phyloP scores from a whole-genome alignment of 2,113 vertebrate species.

The Platycercus adscitus region DNA sequence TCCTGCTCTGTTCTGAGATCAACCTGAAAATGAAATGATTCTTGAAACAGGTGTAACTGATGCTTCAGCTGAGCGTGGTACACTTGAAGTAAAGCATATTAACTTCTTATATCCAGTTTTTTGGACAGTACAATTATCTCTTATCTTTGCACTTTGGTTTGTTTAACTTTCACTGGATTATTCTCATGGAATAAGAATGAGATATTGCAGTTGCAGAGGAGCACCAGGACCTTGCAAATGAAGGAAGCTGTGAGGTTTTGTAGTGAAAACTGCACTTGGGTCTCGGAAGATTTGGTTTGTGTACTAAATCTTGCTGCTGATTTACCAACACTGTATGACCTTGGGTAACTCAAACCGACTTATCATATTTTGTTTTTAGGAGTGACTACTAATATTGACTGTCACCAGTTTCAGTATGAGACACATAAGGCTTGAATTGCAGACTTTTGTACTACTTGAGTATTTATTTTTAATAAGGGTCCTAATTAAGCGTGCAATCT shows the following conservation, averaged over 20 bases:
- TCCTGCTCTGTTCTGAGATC: not conserved
- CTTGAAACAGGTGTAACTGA: not conserved
- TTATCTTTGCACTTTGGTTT: constrained; percentile 15
- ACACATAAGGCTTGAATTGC: not conserved
- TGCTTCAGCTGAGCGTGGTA: not conserved
- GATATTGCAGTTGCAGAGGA: not conserved
- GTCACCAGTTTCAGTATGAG: not conserved
- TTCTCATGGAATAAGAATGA: constrained; percentile 36
- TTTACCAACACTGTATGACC: not conserved
- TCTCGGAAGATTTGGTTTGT: not conserved
- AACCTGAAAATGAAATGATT: not conserved
- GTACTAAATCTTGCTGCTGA: not conserved
- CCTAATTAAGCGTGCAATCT: constrained; percentile 58
- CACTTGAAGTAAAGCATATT: not conserved
- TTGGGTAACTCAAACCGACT: not conserved
- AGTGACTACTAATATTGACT: not conserved
- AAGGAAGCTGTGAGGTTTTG: constrained; percentile 19
- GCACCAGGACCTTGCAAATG: constrained; percentile 2
- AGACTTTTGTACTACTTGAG: constrained; percentile 1
- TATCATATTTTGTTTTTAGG: not conserved
- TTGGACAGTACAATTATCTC: constrained; percentile 1
- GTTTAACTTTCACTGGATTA: constrained; percentile 31
- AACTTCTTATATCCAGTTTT: not conserved
- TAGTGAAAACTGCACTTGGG: not conserved
- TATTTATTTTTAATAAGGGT: constrained; percentile 66